phyloP scores from a whole-genome alignment of 2,113 vertebrate genomes.

The Numenius arquata region DNA sequence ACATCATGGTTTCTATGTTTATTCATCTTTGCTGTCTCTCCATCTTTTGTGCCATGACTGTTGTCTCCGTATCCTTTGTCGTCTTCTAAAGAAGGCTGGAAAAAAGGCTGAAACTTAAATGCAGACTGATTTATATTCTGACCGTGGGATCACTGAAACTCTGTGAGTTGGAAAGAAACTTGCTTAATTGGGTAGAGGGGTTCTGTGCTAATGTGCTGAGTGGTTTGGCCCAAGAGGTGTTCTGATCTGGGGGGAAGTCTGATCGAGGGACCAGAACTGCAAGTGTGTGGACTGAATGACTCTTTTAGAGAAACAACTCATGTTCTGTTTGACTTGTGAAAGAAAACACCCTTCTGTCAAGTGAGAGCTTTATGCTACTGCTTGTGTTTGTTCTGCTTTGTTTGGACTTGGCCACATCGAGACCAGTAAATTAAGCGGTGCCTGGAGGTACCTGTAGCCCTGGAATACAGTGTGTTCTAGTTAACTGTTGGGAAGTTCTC shows the following conservation, averaged over 20 bases:
- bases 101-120: conserved; percentile 33
- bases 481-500: not conserved
- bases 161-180: conserved; percentile 35
- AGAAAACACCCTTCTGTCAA: not conserved
- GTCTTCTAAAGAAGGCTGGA: conserved; percentile 18
- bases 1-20: not conserved
- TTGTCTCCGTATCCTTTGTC: not conserved
- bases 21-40: conserved; percentile 9
- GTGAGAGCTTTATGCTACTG: not conserved
- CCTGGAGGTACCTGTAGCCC: not conserved
- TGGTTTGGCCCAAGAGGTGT: not conserved
- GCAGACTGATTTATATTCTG: conserved; percentile 22
- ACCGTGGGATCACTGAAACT: not conserved
- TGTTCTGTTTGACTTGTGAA: not conserved
- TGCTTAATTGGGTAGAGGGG: not conserved
- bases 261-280: not conserved
- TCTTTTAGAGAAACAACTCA: not conserved
- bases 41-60: not conserved
- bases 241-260: not conserved
- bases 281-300: not conserved
- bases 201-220: not conserved
- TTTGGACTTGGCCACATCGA: not conserved
- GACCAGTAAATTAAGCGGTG: not conserved
- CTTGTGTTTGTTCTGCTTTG: not conserved
- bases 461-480: not conserved